A percentile compares a stretch with the other conserved stretches of the same genome.
Evolutionary conservation across 2,888 invertebrate genomes (phyloP).

Genomic region (Timema podura): DNA sequence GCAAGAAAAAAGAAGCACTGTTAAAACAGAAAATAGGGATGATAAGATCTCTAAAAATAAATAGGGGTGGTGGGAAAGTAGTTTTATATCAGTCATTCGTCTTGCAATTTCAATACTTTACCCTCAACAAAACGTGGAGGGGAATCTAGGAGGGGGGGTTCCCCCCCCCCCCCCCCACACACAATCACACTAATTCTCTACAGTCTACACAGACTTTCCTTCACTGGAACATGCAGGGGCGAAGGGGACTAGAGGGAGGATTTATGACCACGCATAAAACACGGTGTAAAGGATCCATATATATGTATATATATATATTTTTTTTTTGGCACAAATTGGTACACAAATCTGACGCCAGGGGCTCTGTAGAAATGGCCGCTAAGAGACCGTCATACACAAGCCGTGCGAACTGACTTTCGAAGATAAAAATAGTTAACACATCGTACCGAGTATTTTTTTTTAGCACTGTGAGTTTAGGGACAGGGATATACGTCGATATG

Average conservation of each 20-base stretch:
- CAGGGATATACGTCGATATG: too few species aligned
- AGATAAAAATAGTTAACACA: too few species aligned
- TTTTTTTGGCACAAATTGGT: conserved; percentile 25
- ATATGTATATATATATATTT: conserved; percentile 1
- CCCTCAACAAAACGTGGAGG: conserved; percentile 16
- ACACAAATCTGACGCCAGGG: conserved; percentile 24
- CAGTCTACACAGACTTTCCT: too few species aligned
- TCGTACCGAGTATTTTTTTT: too few species aligned
- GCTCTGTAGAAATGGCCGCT: conserved; percentile 11
- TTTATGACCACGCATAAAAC: conserved; percentile 27
- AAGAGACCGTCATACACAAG: background rate
- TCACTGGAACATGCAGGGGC: too few species aligned
- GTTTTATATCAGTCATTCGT: conserved; percentile 26
- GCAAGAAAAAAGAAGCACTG: background rate
- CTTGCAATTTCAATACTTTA: conserved; percentile 30
- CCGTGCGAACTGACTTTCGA: too few species aligned
- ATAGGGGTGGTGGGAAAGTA: conserved; percentile 21
- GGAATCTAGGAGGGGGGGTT: background rate
- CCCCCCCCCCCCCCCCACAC: background rate
- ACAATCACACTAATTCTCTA: too few species aligned
- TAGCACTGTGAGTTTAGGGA: too few species aligned
- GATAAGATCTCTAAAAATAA: background rate
- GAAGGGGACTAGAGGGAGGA: conserved; percentile 14
- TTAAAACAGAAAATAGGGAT: conserved; percentile 25
- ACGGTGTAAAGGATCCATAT: background rate